These are phyloP conservation scores for Eristalinus aeneus DNA, from an alignment of 2,888 invertebrate species.

Conservation along the genomic window DNA sequence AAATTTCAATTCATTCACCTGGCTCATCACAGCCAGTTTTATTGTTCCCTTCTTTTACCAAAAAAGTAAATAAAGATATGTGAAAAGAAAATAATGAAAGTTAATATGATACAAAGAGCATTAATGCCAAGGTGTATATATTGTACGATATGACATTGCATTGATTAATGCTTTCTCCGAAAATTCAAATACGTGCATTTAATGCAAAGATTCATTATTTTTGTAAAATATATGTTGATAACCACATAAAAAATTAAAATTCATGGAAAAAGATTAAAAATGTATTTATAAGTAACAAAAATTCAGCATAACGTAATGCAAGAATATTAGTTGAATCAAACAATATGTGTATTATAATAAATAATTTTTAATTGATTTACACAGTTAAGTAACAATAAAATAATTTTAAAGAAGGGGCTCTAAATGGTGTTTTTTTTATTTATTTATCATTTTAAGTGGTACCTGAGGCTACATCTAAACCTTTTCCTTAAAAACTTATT, in stretches of 20 bases:
- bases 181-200: slow-evolving; percentile 37
- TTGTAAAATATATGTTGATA: slow-evolving; percentile 49
- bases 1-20: background rate
- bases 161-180: background rate
- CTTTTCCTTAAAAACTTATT: too few relatives aligned
- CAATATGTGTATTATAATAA: slow-evolving; percentile 36
- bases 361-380: too few relatives aligned
- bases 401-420: slow-evolving; percentile 62
- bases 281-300: slow-evolving; percentile 29
- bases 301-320: slow-evolving; percentile 20
- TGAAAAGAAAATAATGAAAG: too few relatives aligned
- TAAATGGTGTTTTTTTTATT: slow-evolving; percentile 27
- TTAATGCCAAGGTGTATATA: background rate
- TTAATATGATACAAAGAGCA: slow-evolving; percentile 1
- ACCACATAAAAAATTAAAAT: slow-evolving; percentile 19
- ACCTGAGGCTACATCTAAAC: too few relatives aligned
- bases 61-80: slow-evolving; percentile 21
- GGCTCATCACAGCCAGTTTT: slow-evolving; percentile 64
- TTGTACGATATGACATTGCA: background rate
- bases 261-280: background rate
- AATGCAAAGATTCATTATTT: slow-evolving; percentile 61
- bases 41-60: slow-evolving; percentile 29
- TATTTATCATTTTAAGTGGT: too few relatives aligned
- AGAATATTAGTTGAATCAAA: slow-evolving; percentile 29
- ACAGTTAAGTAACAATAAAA: slow-evolving; percentile 44